These are phyloP conservation scores for Halichondria panicea DNA, from an alignment of 37 sponge, comb jelly and placozoan genomes.

Conservation along the genomic window DNA sequence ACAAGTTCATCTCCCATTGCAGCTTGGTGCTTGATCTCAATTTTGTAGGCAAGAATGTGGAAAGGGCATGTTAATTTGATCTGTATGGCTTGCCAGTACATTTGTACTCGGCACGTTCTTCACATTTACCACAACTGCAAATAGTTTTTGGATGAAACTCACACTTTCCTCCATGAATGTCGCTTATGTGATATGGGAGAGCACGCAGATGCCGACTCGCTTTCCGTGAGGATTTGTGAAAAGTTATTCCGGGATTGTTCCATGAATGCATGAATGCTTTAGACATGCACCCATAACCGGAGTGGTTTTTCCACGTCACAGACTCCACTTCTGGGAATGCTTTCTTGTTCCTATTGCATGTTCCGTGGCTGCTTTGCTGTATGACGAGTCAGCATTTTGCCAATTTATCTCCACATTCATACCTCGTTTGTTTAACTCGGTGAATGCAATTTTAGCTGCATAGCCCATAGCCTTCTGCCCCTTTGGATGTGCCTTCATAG, in stretches of 20 bases:
- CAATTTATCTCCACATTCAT: conserved; percentile 13
- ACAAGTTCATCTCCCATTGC: conserved; percentile 1
- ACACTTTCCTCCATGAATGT: not conserved
- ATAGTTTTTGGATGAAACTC: not conserved
- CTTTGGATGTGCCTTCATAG: conserved; percentile 33
- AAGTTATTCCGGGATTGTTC: conserved; percentile 9
- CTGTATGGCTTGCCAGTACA: conserved; percentile 17
- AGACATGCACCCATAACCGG: conserved; percentile 26
- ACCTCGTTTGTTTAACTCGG: conserved; percentile 15
- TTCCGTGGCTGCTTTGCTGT: too few species aligned
- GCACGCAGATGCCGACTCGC: not conserved
- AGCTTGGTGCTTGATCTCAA: conserved; percentile 6
- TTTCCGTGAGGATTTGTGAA: not conserved
- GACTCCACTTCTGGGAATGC: conserved; percentile 10
- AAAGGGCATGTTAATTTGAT: not conserved
- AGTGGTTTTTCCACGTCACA: conserved; percentile 1
- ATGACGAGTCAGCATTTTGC: too few species aligned
- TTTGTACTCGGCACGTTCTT: not conserved
- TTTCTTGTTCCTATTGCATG: too few species aligned
- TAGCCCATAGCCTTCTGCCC: conserved; percentile 42
- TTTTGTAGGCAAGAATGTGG: conserved; percentile 11
- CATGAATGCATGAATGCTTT: conserved; percentile 30
- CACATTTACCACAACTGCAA: conserved; percentile 25
- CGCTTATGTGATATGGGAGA: not conserved
- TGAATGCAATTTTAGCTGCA: conserved; percentile 18